Evolutionary conservation across 2,113 vertebrate species (phyloP).

Genomic region (Bothrops jararaca): DNA sequence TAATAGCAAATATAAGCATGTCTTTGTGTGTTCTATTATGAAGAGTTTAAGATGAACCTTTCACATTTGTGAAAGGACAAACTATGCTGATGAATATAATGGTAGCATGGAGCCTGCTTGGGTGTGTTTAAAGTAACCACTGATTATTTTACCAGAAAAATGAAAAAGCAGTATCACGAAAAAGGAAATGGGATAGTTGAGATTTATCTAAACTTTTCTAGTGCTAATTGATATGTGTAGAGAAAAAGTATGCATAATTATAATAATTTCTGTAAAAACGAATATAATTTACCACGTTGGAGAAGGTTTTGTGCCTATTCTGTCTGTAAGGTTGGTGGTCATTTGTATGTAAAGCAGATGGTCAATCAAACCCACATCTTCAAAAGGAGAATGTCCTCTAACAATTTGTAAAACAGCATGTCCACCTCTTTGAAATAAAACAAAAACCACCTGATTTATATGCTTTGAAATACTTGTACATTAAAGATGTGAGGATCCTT

Average conservation of each 20-base stretch:
- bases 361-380: background rate
- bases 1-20: background rate
- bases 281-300: background rate
- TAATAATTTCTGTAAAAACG: background rate
- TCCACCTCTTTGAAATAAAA: background rate
- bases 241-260: background rate
- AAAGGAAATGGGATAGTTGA: background rate
- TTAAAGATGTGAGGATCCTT: background rate
- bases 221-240: background rate
- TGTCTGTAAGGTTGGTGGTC: background rate
- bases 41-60: background rate
- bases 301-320: background rate
- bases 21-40: background rate
- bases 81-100: background rate
- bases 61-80: background rate
- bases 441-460: background rate
- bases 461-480: background rate
- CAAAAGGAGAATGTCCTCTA: background rate
- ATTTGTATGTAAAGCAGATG: background rate
- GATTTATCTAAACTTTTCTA: background rate
- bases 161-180: background rate
- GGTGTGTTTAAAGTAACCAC: background rate
- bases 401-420: background rate
- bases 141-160: background rate
- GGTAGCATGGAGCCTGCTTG: background rate